Base-by-base conservation (phyloP, 2,888 invertebrate genomes). In the Autographa pulchrina region DNA sequence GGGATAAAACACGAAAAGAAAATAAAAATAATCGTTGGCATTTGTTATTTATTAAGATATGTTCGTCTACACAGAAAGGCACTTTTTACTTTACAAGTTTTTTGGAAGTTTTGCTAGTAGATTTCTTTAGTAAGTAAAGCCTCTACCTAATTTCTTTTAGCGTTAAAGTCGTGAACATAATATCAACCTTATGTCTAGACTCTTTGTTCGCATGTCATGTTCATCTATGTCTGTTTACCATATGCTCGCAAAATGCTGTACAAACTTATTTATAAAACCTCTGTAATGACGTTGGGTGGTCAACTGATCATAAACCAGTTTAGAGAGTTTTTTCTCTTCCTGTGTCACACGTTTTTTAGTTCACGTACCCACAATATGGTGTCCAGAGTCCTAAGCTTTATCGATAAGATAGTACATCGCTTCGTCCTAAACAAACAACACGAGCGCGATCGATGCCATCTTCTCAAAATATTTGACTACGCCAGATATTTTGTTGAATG, bases 401-500 rank as follows among this genome's bases (percentile, higher is more conserved):
- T 9, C 38, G 65, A 72, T 80, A 76, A 64, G 66, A 76, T 72
- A 61, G 25, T 52, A 38, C 13, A 52, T 56, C 11, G 32, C 62
- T 70, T 77, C 54, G 67, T 70, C 77, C 65, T 68, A 74, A 77
- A 68, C 68, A 79, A 73, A 73, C 35, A 81, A 38, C 41, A 20
- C 48, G 31, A 62, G 52, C 64, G 62, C 72, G 62, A 70, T 14
- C 52, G 13, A 59, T 31, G 64, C 48, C 32, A 25, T 13, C 41
- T 20, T 75, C 59, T 41, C 7, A 62, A 64, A 66, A 38, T 56
- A 60, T 62, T 63, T 11, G 20, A 18, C 35, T 6, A 18, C 25
- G 7, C 14, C 43, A 14, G 9, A 14, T 18, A 7, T 65, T 43
- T 61, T 60, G 65, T 56, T 25, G 9, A 56, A 56, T 25, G 25